Conservation (phyloP, 2,888 invertebrate genomes). For the Amblyjoppa fuscipennis region DNA sequence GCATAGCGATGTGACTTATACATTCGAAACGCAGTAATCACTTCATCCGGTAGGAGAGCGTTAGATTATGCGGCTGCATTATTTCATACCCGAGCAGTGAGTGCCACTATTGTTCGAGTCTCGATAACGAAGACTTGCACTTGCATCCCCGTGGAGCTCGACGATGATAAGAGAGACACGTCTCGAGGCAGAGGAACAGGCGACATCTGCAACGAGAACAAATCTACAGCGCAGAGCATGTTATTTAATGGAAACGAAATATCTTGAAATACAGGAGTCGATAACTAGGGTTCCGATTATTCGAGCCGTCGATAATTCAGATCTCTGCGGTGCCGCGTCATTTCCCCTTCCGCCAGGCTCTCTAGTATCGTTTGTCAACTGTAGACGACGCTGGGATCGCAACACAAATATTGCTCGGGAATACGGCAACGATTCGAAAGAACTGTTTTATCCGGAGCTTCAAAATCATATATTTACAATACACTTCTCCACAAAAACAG, state of each 20-base stretch:
- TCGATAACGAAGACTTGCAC: conserved; percentile 22
- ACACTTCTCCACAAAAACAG: too few species aligned
- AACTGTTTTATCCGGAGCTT: conserved; percentile 1
- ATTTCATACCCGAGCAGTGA: conserved; percentile 14
- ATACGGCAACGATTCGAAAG: background rate
- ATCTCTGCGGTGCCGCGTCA: background rate
- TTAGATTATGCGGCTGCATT: conserved; percentile 32
- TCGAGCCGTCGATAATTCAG: background rate
- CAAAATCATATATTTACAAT: background rate
- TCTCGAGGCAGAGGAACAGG: background rate
- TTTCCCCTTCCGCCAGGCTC: background rate
- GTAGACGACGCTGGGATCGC: background rate
- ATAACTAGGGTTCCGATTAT: background rate
- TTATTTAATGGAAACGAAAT: background rate
- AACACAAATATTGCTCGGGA: background rate
- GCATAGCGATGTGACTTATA: conserved; percentile 20
- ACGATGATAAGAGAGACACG: background rate
- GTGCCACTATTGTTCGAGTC: background rate
- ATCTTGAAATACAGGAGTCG: background rate
- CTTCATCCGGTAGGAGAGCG: conserved; percentile 56
- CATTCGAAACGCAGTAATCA: conserved; percentile 45
- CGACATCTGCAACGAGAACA: conserved; percentile 4
- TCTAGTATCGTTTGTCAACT: background rate
- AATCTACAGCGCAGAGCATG: background rate
- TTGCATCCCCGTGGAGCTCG: background rate